A percentile compares a stretch with the other conserved stretches of the same genome.
These are phyloP conservation scores for Chymomyza costata DNA, from an alignment of 1,140 invertebrate genomes.

Conservation along the genomic window DNA sequence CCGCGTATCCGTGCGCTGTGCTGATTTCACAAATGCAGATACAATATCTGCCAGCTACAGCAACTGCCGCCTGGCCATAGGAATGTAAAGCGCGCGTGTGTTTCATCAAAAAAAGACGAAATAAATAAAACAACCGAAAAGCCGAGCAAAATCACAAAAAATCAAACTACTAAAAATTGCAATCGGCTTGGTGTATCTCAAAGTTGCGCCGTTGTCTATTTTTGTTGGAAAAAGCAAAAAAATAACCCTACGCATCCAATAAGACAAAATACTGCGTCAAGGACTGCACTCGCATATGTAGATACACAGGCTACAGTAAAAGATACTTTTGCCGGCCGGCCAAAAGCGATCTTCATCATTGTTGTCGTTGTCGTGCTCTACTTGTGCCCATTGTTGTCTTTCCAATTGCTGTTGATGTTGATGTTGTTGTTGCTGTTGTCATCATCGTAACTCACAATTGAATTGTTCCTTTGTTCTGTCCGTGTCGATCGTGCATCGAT, in stretches of 20 bases:
- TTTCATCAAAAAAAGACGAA: neutral
- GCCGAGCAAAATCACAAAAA: neutral
- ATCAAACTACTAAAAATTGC: too few species aligned
- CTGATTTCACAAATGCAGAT: slow-evolving; percentile 7
- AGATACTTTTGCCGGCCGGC: too few species aligned
- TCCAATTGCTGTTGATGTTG: slow-evolving; percentile 9
- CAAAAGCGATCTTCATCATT: too few species aligned
- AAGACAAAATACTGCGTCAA: slow-evolving; percentile 8
- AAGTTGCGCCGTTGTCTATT: too few species aligned
- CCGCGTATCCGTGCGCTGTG: slow-evolving; percentile 15
- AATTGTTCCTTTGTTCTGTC: slow-evolving; percentile 64
- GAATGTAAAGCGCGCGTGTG: slow-evolving; percentile 1
- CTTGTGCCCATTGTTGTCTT: slow-evolving; percentile 57
- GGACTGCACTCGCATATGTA: too few species aligned
- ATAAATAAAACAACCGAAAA: neutral
- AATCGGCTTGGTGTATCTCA: too few species aligned
- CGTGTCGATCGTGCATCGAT: slow-evolving; percentile 1
- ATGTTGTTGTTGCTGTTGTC: slow-evolving; percentile 26
- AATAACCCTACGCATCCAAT: too few species aligned
- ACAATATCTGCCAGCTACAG: slow-evolving; percentile 18
- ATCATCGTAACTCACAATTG: slow-evolving; percentile 70
- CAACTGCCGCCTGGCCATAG: too few species aligned
- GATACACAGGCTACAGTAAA: too few species aligned
- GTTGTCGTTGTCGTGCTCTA: slow-evolving; percentile 38
- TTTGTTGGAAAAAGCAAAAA: too few species aligned